Evolutionary conservation across 2,888 invertebrate genomes (phyloP).

Genomic region (Sepioteuthis lessoniana): DNA sequence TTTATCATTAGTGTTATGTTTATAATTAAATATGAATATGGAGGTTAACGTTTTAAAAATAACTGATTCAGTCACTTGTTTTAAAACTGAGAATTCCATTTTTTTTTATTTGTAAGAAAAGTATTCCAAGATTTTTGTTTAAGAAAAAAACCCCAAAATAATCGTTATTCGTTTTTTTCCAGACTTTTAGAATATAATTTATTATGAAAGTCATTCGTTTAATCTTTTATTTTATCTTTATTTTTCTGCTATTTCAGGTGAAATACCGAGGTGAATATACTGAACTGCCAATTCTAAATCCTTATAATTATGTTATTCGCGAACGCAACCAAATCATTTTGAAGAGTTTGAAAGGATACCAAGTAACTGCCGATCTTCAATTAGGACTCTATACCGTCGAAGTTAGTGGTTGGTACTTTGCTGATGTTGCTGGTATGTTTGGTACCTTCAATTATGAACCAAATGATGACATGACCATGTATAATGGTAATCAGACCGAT

Average conservation of each 20-base stretch:
- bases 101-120: too few species aligned
- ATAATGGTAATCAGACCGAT: slow-evolving; percentile 78
- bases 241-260: not conserved
- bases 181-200: too few species aligned
- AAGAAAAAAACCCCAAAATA: too few species aligned
- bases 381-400: not conserved
- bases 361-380: not conserved
- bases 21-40: too few species aligned
- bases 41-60: too few species aligned
- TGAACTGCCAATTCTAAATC: not conserved
- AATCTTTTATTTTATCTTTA: not conserved
- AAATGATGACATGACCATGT: slow-evolving; percentile 84
- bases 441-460: slow-evolving; percentile 94
- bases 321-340: not conserved
- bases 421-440: slow-evolving; percentile 87
- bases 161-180: too few species aligned
- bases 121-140: too few species aligned
- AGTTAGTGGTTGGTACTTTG: not conserved
- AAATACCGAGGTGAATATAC: not conserved
- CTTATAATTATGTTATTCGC: not conserved
- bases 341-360: not conserved
- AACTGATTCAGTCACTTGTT: too few species aligned
- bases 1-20: too few species aligned
- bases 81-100: too few species aligned
- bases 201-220: too few species aligned